These are phyloP conservation scores for Australoheros scitulus DNA, from an alignment of 2,113 vertebrate genomes.

Conservation along the genomic window DNA sequence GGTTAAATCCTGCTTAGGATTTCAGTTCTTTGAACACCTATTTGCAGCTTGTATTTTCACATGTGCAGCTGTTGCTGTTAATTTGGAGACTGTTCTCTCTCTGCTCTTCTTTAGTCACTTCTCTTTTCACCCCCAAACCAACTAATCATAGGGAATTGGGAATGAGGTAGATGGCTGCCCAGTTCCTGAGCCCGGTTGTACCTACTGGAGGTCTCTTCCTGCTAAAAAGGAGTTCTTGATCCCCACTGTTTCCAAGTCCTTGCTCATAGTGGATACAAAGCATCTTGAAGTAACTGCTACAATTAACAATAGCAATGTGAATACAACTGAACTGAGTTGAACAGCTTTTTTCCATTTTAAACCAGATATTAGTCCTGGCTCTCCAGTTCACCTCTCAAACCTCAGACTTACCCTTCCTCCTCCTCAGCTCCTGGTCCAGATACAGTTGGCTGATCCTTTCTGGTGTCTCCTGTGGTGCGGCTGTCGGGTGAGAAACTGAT, in stretches of 20 bases:
- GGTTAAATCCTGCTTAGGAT: background rate
- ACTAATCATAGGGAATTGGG: background rate
- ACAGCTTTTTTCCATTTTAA: background rate
- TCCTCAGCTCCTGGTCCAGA: slow-evolving; percentile 81
- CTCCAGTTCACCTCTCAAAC: background rate
- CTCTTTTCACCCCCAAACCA: background rate
- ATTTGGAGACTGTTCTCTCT: background rate
- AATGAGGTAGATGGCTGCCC: too few species aligned
- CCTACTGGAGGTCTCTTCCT: background rate
- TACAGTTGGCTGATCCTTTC: slow-evolving; percentile 88
- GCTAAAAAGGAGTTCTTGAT: background rate
- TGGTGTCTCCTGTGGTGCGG: slow-evolving; percentile 85
- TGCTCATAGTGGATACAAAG: background rate
- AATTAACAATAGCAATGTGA: too few species aligned
- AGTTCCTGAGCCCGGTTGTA: background rate
- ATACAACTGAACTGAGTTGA: background rate
- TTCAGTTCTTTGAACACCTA: background rate
- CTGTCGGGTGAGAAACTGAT: slow-evolving; percentile 86
- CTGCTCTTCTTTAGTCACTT: too few species aligned
- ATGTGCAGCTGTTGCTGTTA: background rate
- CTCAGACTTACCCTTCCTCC: background rate
- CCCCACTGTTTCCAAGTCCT: background rate
- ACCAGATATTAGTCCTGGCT: background rate
- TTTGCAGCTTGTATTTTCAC: background rate
- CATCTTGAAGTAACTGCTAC: background rate